Evolutionary conservation across 2,888 invertebrate genomes (phyloP).

Genomic region (Opisthograptis luteolata): DNA sequence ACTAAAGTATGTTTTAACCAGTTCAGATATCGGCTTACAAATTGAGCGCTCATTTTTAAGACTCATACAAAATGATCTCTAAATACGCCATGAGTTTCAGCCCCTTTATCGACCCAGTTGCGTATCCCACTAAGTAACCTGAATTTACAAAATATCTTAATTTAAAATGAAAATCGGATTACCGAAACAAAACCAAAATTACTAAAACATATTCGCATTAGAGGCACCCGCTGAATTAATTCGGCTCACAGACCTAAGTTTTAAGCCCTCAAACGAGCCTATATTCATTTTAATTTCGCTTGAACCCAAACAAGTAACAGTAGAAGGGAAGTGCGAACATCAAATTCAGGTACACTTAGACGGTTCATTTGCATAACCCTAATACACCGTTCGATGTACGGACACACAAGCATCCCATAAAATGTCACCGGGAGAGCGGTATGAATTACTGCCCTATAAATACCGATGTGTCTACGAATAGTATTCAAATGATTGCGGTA

Average conservation of each 20-base stretch:
- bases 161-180: constrained; percentile 29
- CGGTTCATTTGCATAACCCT: constrained; percentile 63
- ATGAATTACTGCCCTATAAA: constrained; percentile 78
- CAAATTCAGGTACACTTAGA: constrained; percentile 47
- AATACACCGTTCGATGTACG: constrained; percentile 56
- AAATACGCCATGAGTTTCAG: not conserved
- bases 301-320: constrained; percentile 10
- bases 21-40: not conserved
- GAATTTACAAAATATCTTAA: constrained; percentile 17
- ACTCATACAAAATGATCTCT: not conserved
- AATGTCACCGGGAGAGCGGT: constrained; percentile 65
- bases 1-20: not conserved
- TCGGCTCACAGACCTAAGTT: constrained; percentile 25
- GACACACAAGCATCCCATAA: constrained; percentile 68
- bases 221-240: constrained; percentile 29
- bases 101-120: constrained; percentile 9
- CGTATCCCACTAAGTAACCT: constrained; percentile 11
- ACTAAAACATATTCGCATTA: constrained; percentile 30
- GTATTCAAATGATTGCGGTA: constrained; percentile 80
- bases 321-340: constrained; percentile 37
- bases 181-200: constrained; percentile 29
- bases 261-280: constrained; percentile 23
- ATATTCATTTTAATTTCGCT: constrained; percentile 25
- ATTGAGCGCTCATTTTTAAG: not conserved
- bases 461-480: constrained; percentile 68